Conservation (phyloP, 2,888 invertebrate species). For the Nysson spinosus region DNA sequence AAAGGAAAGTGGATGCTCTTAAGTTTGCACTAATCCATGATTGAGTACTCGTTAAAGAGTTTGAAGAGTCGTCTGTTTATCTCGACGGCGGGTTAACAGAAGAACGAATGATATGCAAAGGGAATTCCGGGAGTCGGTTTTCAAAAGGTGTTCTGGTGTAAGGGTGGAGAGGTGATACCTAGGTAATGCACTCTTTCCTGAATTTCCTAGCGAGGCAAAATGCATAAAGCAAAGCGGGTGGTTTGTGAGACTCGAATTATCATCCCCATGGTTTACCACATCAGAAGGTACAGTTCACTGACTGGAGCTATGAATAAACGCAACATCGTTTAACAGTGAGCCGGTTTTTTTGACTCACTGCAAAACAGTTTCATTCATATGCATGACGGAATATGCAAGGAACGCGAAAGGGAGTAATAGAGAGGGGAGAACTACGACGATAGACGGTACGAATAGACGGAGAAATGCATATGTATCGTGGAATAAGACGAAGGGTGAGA, state of each 20-base stretch:
- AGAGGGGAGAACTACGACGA: slow-evolving; percentile 5
- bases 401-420: slow-evolving; percentile 20
- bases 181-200: slow-evolving; percentile 17
- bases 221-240: slow-evolving; percentile 38
- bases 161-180: slow-evolving; percentile 1
- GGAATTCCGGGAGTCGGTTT: too few relatives aligned
- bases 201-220: slow-evolving; percentile 22
- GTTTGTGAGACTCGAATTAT: slow-evolving; percentile 46
- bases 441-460: slow-evolving; percentile 3
- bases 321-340: slow-evolving; percentile 54
- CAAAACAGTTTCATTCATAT: slow-evolving; percentile 69
- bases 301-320: slow-evolving; percentile 55
- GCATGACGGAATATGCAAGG: slow-evolving; percentile 67
- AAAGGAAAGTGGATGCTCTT: too few relatives aligned
- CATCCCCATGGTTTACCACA: slow-evolving; percentile 42
- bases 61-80: neutral
- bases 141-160: neutral
- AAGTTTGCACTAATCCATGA: too few relatives aligned
- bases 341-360: slow-evolving; percentile 42
- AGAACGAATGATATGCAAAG: too few relatives aligned
- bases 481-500: neutral
- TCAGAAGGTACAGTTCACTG: slow-evolving; percentile 38
- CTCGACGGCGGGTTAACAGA: too few relatives aligned
- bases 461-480: slow-evolving; percentile 11
- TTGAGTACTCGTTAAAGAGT: slow-evolving; percentile 10